These are phyloP conservation scores for Morpho deidamia DNA, from an alignment of 2,888 invertebrate genomes.

Conservation along the genomic window DNA sequence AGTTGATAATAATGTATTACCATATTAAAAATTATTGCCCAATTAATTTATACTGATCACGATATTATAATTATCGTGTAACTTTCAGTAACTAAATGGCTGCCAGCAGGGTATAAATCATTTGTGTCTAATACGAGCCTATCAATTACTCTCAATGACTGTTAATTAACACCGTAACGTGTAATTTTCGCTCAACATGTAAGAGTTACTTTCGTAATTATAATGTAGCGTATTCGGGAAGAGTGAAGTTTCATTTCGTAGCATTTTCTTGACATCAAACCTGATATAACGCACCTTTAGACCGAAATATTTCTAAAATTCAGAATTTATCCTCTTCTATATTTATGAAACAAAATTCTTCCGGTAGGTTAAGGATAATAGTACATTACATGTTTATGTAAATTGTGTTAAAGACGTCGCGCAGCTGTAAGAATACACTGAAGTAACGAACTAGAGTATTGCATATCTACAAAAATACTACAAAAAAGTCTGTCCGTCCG, in stretches of 20 bases:
- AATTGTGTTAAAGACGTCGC: too few species aligned
- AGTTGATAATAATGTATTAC: constrained; percentile 15
- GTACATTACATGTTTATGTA: too few species aligned
- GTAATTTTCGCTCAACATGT: constrained; percentile 28
- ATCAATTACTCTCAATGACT: constrained; percentile 35
- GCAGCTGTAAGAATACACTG: too few species aligned
- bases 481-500: neutral
- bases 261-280: too few species aligned
- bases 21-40: constrained; percentile 20
- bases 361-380: too few species aligned
- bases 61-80: constrained; percentile 14
- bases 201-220: constrained; percentile 28
- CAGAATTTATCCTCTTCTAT: neutral
- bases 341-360: neutral
- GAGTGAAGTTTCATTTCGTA: constrained; percentile 2
- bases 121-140: constrained; percentile 29
- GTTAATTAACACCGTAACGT: constrained; percentile 32
- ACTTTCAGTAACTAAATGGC: constrained; percentile 21
- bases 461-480: neutral
- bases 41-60: constrained; percentile 25
- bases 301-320: too few species aligned
- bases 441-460: too few species aligned
- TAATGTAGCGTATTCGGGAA: constrained; percentile 16
- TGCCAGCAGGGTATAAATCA: constrained; percentile 21
- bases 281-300: too few species aligned